Percentiles rank a stretch among this genome's conserved stretches.
Evolutionary conservation across 2,113 vertebrate genomes (phyloP).

Genomic region (Chlorocebus sabaeus): DNA sequence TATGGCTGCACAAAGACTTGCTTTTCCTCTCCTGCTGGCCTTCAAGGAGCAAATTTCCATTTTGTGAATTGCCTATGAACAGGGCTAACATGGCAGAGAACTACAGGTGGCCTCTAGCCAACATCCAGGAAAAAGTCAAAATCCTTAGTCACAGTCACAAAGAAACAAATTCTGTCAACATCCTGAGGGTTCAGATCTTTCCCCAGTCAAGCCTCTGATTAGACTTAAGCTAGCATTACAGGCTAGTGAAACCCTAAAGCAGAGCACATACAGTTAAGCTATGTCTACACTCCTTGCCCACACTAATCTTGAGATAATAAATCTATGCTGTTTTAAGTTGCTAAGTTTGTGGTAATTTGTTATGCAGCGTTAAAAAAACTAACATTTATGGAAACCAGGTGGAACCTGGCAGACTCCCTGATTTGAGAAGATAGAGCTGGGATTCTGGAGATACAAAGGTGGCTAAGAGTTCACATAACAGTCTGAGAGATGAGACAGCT

Average conservation of each 20-base stretch:
- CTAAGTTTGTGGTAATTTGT: neutral
- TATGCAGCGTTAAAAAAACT: neutral
- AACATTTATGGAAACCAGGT: neutral
- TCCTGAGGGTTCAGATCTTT: neutral
- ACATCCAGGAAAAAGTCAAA: neutral
- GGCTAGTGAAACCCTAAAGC: neutral
- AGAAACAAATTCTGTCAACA: neutral
- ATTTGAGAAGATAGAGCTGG: neutral
- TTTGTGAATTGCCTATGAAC: neutral
- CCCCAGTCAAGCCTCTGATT: neutral
- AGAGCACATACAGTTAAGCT: neutral
- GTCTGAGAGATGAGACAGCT: neutral
- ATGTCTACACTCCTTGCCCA: neutral
- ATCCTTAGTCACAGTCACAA: neutral
- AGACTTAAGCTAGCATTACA: neutral
- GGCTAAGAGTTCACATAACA: neutral
- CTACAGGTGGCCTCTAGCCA: neutral
- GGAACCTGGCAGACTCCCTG: neutral
- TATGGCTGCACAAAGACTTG: neutral
- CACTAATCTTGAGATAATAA: neutral
- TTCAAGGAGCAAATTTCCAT: neutral
- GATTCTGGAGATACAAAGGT: neutral
- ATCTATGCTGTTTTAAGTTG: neutral
- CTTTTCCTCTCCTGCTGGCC: neutral
- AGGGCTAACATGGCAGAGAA: neutral